phyloP scores from a whole-genome alignment of 1,140 invertebrate species.

The Gonioctena quinquepunctata region DNA sequence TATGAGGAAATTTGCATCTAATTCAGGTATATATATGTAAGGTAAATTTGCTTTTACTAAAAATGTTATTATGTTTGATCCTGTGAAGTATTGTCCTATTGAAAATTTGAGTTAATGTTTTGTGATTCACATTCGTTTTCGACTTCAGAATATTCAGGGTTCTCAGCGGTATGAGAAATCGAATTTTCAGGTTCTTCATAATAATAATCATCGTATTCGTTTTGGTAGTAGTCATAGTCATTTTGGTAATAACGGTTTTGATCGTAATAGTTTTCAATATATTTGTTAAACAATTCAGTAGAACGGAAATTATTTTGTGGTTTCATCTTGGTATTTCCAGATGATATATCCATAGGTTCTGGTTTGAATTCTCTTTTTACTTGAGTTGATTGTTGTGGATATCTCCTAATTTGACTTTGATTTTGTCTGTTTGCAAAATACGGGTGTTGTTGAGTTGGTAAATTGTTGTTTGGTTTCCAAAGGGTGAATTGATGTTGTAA shows the following conservation, averaged over 20 bases:
- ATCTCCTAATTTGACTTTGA: not conserved
- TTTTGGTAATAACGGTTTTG: no score
- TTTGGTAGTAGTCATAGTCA: no score
- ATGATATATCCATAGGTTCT: not conserved
- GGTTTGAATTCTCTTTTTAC: not conserved
- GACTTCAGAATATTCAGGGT: no score
- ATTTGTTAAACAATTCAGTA: no score
- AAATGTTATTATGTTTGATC: not conserved
- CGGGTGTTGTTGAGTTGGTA: not conserved
- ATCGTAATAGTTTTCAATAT: no score
- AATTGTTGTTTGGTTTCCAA: constrained; percentile 1
- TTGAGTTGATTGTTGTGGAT: not conserved
- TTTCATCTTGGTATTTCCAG: not conserved
- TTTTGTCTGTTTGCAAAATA: not conserved
- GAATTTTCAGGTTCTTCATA: no score
- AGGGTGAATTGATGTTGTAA: not conserved
- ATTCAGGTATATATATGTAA: constrained; percentile 16
- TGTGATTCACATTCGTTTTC: no score
- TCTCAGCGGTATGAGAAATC: no score
- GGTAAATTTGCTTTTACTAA: constrained; percentile 11
- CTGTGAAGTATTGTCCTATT: no score
- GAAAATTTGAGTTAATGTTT: no score
- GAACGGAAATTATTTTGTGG: no score
- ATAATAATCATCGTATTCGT: no score
- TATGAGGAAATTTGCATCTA: constrained; percentile 23